Conservation (phyloP, 2,113 vertebrate genomes). For the Sebastes fasciatus region DNA sequence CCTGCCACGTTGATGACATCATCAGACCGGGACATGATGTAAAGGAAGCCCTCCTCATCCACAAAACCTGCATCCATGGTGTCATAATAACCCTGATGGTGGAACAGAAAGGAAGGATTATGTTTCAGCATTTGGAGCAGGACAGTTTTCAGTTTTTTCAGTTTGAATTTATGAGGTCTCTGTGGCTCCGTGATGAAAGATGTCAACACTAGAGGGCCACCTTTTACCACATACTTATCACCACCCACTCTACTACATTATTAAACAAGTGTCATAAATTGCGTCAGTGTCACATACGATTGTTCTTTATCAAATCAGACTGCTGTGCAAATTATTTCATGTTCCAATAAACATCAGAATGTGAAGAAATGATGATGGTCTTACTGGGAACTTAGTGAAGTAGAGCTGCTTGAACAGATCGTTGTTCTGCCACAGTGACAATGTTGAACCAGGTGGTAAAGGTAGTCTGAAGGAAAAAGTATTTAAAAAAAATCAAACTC, state of each 20-base stretch:
- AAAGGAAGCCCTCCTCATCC: conserved; percentile 93
- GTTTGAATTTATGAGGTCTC: not conserved
- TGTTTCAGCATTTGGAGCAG: not conserved
- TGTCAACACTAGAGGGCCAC: conserved; percentile 68
- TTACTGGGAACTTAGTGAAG: conserved; percentile 95
- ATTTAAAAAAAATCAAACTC: too few relatives aligned
- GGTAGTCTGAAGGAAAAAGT: conserved; percentile 85
- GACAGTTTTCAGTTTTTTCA: too few relatives aligned
- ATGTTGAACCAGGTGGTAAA: conserved; percentile 92
- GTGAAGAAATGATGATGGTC: conserved; percentile 34
- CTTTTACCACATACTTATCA: conserved; percentile 19
- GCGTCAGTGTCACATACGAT: not conserved
- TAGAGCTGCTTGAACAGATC: conserved; percentile 90
- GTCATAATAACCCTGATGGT: conserved; percentile 93
- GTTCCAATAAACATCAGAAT: not conserved
- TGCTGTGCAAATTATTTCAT: not conserved
- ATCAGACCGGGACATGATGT: conserved; percentile 95
- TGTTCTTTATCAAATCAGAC: not conserved
- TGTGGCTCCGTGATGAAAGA: not conserved
- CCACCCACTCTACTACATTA: not conserved
- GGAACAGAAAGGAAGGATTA: not conserved
- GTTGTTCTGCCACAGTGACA: conserved; percentile 94
- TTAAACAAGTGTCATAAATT: not conserved
- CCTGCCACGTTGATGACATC: conserved; percentile 98
- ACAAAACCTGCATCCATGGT: conserved; percentile 97